Percentiles rank a stretch among this genome's conserved stretches.
Conservation (phyloP, 2,888 invertebrate genomes). For the Scaptomyza flava region DNA sequence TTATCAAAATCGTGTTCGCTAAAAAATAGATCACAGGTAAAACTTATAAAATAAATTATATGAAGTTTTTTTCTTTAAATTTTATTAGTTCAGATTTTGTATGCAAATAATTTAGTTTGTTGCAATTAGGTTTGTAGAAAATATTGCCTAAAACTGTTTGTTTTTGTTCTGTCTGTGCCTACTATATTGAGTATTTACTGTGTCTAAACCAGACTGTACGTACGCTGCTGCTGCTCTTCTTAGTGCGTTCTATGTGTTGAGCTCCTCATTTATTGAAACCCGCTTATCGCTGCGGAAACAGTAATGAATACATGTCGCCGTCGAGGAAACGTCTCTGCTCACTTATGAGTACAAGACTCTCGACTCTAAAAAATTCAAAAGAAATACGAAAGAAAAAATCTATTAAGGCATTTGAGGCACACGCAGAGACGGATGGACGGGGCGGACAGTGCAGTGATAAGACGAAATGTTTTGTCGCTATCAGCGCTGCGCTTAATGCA, state of each 20-base stretch:
- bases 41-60: no score
- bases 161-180: no score
- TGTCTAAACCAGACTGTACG: background rate
- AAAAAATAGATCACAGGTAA: no score
- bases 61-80: no score
- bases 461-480: constrained; percentile 44
- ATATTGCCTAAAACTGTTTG: no score
- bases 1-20: no score
- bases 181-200: background rate
- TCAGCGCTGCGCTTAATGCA: constrained; percentile 77
- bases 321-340: constrained; percentile 46
- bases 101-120: background rate
- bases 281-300: constrained; percentile 79
- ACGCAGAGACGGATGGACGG: constrained; percentile 9
- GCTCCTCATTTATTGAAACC: constrained; percentile 56
- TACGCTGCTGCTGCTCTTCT: constrained; percentile 6
- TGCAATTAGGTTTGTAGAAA: background rate
- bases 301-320: constrained; percentile 78
- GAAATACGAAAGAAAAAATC: constrained; percentile 53
- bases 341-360: constrained; percentile 35
- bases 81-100: background rate
- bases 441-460: constrained; percentile 35
- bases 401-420: constrained; percentile 57
- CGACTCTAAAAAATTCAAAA: constrained; percentile 23
- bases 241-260: constrained; percentile 22